Percentiles rank a stretch among this genome's conserved stretches.
Conservation (phyloP, 2,888 invertebrate species). For the Punctoribates punctum region DNA sequence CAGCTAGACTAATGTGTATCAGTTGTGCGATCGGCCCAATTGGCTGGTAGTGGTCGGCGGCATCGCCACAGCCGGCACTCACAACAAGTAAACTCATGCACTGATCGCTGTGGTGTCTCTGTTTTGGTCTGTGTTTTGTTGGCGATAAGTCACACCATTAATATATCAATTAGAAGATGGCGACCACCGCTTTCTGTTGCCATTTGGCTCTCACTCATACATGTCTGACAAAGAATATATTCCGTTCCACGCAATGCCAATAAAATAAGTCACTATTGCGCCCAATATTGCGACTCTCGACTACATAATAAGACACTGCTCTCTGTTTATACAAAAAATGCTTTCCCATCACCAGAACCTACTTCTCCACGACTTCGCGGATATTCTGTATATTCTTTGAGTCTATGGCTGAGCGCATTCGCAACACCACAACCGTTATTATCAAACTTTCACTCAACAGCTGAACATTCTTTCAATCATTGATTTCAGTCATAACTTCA, state of each 20-base stretch:
- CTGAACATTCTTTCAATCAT: background rate
- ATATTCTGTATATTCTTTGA: constrained; percentile 12
- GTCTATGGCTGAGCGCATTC: background rate
- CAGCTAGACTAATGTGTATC: constrained; percentile 17
- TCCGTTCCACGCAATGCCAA: constrained; percentile 15
- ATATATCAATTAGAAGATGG: constrained; percentile 29
- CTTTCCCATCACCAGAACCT: background rate
- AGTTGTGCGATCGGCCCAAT: constrained; percentile 32
- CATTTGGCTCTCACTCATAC: constrained; percentile 22
- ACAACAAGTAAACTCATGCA: constrained; percentile 26
- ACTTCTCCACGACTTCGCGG: constrained; percentile 12
- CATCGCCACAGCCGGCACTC: constrained; percentile 24
- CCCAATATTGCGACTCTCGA: background rate
- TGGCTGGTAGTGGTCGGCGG: constrained; percentile 5
- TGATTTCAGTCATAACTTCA: background rate
- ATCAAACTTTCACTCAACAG: constrained; percentile 14
- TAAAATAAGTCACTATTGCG: constrained; percentile 15
- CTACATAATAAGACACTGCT: background rate
- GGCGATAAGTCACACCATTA: constrained; percentile 20
- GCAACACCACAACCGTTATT: background rate
- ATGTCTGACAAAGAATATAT: background rate
- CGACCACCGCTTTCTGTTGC: constrained; percentile 34
- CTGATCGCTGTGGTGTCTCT: background rate
- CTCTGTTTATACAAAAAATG: background rate
- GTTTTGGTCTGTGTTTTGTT: constrained; percentile 2